Conservation (phyloP, 2,888 invertebrate genomes). For the Eristalis pertinax region DNA sequence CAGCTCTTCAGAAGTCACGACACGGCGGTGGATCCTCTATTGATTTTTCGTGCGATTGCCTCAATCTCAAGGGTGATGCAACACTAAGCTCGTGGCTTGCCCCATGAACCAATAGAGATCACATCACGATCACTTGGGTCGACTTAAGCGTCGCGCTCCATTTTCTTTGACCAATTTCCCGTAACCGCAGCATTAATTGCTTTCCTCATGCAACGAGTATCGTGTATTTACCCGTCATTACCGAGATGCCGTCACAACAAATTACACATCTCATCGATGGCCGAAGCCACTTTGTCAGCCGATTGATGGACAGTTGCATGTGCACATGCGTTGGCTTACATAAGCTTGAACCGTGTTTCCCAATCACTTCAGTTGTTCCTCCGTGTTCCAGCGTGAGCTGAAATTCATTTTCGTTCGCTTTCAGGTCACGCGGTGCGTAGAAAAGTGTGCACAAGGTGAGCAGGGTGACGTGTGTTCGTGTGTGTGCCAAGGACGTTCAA, state of each 20-base stretch:
- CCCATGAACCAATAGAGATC: neutral
- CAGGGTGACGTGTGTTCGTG: neutral
- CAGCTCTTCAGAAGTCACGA: neutral
- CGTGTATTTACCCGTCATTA: neutral
- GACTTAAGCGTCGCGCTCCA: slow-evolving; percentile 45
- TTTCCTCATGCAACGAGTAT: neutral
- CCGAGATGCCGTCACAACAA: neutral
- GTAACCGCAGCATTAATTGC: slow-evolving; percentile 45
- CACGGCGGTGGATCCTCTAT: neutral
- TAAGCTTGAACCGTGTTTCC: neutral
- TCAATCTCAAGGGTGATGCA: neutral
- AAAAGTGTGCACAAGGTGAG: neutral
- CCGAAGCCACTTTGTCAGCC: neutral
- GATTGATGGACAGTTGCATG: neutral
- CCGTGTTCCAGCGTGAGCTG: neutral
- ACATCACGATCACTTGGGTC: slow-evolving; percentile 11
- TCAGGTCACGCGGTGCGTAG: neutral
- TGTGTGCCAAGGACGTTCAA: slow-evolving; percentile 55
- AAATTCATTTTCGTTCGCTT: neutral
- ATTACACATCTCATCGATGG: neutral
- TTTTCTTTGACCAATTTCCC: slow-evolving; percentile 53
- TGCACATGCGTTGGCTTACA: neutral
- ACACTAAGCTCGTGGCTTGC: neutral
- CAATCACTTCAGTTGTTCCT: neutral
- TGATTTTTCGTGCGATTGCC: neutral